These are phyloP conservation scores for Solea solea DNA, from an alignment of 2,113 vertebrate genomes.

Conservation along the genomic window DNA sequence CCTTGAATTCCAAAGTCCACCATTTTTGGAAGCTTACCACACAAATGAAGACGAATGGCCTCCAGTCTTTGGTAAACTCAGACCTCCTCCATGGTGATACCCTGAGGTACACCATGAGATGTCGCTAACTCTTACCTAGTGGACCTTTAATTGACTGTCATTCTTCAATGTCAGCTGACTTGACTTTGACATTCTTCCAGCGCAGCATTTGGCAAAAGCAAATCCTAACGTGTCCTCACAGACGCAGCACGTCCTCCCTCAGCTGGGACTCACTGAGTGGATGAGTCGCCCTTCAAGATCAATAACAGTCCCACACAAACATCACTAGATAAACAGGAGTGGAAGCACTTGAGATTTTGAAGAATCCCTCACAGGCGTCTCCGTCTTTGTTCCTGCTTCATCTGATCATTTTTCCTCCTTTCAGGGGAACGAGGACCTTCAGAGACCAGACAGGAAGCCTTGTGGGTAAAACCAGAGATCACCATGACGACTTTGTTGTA, in stretches of 20 bases:
- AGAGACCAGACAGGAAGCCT: neutral
- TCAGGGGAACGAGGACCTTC: slow-evolving; percentile 14
- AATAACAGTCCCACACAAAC: slow-evolving; percentile 51
- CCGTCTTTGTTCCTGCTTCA: slow-evolving; percentile 47
- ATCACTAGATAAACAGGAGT: slow-evolving; percentile 43
- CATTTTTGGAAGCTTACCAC: too few species aligned
- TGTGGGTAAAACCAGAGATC: slow-evolving; percentile 10
- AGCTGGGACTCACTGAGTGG: slow-evolving; percentile 37
- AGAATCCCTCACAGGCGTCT: slow-evolving; percentile 49
- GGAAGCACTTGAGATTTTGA: slow-evolving; percentile 33
- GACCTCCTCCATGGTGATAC: too few species aligned
- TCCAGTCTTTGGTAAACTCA: too few species aligned
- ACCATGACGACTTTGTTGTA: slow-evolving; percentile 1
- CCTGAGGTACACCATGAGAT: too few species aligned
- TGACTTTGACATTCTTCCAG: neutral
- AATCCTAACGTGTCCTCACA: neutral
- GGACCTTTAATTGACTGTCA: too few species aligned
- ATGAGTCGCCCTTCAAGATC: slow-evolving; percentile 56
- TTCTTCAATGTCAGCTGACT: neutral
- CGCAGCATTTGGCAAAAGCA: neutral
- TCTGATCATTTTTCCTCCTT: slow-evolving; percentile 59
- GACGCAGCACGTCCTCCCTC: slow-evolving; percentile 6
- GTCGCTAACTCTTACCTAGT: too few species aligned
- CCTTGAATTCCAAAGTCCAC: too few species aligned
- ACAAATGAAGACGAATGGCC: too few species aligned